phyloP scores from a whole-genome alignment of 2,113 vertebrate genomes.

The Prunella fulvescens region DNA sequence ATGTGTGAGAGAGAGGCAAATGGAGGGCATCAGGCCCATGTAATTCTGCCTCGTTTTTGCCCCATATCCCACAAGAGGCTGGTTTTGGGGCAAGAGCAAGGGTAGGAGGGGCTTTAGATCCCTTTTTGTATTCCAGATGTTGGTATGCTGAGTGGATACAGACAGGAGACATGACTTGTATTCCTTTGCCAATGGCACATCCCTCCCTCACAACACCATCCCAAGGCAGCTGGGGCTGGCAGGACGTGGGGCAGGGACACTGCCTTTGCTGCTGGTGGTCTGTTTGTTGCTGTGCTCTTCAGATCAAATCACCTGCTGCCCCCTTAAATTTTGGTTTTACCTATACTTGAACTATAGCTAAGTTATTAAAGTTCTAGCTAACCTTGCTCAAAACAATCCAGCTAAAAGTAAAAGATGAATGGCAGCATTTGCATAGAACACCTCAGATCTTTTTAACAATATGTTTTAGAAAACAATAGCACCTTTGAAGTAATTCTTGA shows the following conservation, averaged over 20 bases:
- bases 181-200: not conserved
- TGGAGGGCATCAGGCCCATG: not conserved
- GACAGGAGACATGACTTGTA: not conserved
- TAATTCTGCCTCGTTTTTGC: not conserved
- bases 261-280: not conserved
- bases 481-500: conserved; percentile 1
- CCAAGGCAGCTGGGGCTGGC: not conserved
- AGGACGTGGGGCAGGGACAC: accelerated
- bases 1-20: not conserved
- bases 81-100: not conserved
- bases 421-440: conserved; percentile 19
- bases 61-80: not conserved
- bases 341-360: not conserved
- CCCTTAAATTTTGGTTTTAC: not conserved
- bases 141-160: not conserved
- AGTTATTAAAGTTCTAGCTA: not conserved
- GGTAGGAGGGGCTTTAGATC: not conserved
- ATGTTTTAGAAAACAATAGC: not conserved
- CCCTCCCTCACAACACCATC: not conserved
- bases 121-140: not conserved
- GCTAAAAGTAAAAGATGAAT: not conserved
- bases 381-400: not conserved
- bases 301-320: not conserved
- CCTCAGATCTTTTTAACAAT: not conserved
- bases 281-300: not conserved